phyloP scores from a whole-genome alignment of 2,113 vertebrate genomes.

The Canis aureus region DNA sequence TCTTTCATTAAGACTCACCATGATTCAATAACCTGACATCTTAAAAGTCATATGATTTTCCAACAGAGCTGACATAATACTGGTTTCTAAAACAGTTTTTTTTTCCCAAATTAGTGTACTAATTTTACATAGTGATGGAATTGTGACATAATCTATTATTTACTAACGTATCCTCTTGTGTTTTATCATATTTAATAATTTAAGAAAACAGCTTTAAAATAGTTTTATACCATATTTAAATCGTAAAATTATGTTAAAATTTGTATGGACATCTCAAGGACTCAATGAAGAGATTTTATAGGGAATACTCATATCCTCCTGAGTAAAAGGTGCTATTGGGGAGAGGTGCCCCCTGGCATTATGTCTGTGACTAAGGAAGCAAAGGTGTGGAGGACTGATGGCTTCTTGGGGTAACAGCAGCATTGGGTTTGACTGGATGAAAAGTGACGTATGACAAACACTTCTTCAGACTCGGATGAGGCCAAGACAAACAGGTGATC shows the following conservation, averaged over 20 bases:
- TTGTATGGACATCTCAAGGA: neutral
- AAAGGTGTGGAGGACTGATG: fast-evolving
- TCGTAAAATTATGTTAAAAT: neutral
- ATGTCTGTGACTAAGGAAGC: too few relatives aligned
- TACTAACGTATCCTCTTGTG: neutral
- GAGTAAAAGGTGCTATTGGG: fast-evolving
- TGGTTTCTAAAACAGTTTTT: neutral
- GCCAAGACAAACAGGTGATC: neutral
- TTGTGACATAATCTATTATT: neutral
- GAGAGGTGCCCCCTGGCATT: too few relatives aligned
- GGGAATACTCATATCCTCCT: neutral
- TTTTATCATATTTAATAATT: neutral
- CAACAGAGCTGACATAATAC: neutral
- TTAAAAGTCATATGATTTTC: constrained; percentile 22
- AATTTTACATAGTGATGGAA: neutral
- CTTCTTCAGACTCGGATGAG: neutral
- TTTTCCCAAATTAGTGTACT: neutral
- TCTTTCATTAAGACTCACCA: neutral
- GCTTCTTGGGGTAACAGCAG: neutral
- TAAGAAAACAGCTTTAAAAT: neutral
- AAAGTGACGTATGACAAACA: fast-evolving
- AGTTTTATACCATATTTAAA: neutral
- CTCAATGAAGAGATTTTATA: neutral
- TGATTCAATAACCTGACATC: neutral
- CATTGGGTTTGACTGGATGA: neutral